Conservation (phyloP, 2,888 invertebrate species). For the Eristalis intricaria region DNA sequence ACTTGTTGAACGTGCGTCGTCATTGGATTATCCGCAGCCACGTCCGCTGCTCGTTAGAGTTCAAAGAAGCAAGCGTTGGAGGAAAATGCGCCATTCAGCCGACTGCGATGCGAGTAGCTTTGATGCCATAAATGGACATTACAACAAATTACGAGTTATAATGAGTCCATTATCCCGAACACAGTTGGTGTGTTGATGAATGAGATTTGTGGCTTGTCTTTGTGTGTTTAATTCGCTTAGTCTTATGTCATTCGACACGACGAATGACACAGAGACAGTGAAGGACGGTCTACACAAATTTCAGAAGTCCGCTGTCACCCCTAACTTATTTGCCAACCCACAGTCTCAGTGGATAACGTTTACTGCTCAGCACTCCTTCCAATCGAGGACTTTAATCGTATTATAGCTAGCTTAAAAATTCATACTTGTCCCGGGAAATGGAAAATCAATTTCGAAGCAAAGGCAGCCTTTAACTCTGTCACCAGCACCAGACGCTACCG, state of each 20-base stretch:
- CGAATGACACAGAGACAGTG: neutral
- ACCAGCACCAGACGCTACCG: conserved; percentile 55
- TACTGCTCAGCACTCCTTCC: conserved; percentile 11
- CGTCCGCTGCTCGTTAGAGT: conserved; percentile 18
- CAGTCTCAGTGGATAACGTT: neutral
- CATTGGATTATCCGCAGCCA: conserved; percentile 60
- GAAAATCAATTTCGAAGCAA: conserved; percentile 69
- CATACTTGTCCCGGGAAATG: conserved; percentile 53
- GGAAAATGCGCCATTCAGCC: neutral
- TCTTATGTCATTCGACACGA: neutral
- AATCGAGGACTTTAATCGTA: conserved; percentile 53
- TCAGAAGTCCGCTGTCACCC: neutral
- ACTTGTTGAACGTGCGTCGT: conserved; percentile 34
- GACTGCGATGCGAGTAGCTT: conserved; percentile 23
- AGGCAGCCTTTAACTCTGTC: conserved; percentile 63
- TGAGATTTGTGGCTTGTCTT: neutral
- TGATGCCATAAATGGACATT: conserved; percentile 62
- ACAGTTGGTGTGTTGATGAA: neutral
- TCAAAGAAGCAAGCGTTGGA: conserved; percentile 27
- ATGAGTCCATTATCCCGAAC: conserved; percentile 39
- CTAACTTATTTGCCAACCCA: neutral
- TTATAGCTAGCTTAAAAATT: conserved; percentile 57
- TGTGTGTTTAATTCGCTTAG: conserved; percentile 10
- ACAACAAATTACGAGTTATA: conserved; percentile 51
- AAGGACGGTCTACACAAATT: neutral